Conservation (phyloP, 2,113 vertebrate genomes). For the Grantiella picta region DNA sequence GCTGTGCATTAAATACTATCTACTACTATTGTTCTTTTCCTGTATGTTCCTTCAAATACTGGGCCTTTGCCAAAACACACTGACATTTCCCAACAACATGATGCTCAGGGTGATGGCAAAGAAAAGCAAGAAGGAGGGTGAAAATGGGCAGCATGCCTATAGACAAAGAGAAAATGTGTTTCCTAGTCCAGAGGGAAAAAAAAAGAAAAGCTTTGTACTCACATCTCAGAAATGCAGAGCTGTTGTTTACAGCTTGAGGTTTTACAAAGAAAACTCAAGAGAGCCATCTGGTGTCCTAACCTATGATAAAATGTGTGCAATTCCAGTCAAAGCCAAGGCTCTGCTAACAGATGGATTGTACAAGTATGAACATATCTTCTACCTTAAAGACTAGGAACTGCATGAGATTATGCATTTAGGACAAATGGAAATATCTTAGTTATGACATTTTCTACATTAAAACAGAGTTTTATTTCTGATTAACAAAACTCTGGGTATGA, state of each 20-base stretch:
- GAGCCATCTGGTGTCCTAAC: conserved; percentile 97
- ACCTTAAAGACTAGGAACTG: background rate
- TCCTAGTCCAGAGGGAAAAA: conserved; percentile 16
- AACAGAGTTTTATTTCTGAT: background rate
- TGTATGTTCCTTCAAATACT: background rate
- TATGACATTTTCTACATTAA: background rate
- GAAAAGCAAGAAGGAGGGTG: background rate
- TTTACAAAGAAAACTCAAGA: conserved; percentile 89
- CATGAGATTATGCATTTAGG: background rate
- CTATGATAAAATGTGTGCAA: conserved; percentile 74
- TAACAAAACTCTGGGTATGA: background rate
- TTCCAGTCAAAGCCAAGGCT: background rate
- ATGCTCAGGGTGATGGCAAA: background rate
- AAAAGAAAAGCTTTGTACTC: background rate
- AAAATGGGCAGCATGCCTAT: background rate
- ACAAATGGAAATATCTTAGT: background rate
- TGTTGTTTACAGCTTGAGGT: conserved; percentile 70
- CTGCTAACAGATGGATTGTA: background rate
- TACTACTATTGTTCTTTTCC: background rate
- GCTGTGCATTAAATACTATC: background rate
- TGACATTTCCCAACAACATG: background rate
- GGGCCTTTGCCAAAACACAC: background rate
- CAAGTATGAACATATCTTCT: background rate
- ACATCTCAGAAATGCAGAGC: conserved; percentile 40
- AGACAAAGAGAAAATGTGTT: background rate